Evolutionary conservation across 2,113 vertebrate genomes (phyloP).

Genomic region (Candoia aspera): DNA sequence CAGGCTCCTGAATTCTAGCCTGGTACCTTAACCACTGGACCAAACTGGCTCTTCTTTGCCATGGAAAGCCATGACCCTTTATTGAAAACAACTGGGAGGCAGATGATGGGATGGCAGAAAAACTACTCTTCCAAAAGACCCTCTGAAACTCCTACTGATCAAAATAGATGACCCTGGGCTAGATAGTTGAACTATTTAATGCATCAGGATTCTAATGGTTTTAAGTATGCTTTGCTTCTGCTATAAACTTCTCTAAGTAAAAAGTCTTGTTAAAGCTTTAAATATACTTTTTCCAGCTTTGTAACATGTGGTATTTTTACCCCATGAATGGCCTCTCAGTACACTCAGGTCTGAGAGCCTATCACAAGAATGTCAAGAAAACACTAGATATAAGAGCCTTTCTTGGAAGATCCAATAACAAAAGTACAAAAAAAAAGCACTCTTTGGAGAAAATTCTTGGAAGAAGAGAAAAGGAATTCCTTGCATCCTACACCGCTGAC

Average conservation of each 20-base stretch:
- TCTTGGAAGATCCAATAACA: not conserved
- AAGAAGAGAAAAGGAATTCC: not conserved
- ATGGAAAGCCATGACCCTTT: not conserved
- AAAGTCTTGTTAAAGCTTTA: not conserved
- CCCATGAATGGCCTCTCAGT: not conserved
- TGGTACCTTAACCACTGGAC: too few relatives aligned
- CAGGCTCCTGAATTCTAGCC: too few relatives aligned
- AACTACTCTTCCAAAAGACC: not conserved
- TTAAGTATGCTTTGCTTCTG: not conserved
- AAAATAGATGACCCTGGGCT: not conserved
- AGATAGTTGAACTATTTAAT: not conserved
- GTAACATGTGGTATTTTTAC: not conserved
- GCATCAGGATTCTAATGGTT: not conserved
- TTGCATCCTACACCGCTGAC: not conserved
- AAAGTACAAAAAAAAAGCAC: not conserved
- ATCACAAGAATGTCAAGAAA: not conserved
- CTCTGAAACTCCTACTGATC: not conserved
- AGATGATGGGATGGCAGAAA: not conserved
- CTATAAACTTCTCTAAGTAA: not conserved
- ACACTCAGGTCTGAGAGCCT: not conserved
- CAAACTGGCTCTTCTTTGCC: too few relatives aligned
- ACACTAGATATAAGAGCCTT: not conserved
- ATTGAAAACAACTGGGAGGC: not conserved
- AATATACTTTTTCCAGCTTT: not conserved
- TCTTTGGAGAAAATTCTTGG: not conserved